Conservation (phyloP, 2,888 invertebrate genomes). For the Sarcophaga caerulescens region DNA sequence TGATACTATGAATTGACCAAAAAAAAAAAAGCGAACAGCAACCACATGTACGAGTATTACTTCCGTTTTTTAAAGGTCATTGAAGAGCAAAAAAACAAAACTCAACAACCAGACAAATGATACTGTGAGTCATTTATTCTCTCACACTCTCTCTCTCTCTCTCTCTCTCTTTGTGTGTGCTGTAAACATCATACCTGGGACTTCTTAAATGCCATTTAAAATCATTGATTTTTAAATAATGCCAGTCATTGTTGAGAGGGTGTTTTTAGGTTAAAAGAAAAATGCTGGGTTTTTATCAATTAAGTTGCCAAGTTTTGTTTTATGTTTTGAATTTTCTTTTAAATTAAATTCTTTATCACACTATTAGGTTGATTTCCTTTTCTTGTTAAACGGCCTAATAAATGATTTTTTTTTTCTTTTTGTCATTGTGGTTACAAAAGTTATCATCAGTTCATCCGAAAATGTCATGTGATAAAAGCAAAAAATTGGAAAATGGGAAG, state of each 20-base stretch:
- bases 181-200: not conserved
- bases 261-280: not conserved
- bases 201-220: not conserved
- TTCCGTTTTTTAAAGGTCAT: constrained; percentile 47
- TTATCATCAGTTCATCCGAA: constrained; percentile 4
- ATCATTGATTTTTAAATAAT: not conserved
- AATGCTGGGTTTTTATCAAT: not conserved
- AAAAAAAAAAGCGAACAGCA: not conserved
- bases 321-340: not conserved
- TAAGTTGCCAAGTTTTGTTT: not conserved
- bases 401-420: constrained; percentile 30
- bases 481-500: constrained; percentile 66
- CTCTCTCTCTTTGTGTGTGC: not conserved
- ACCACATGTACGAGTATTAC: constrained; percentile 49
- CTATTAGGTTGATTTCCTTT: constrained; percentile 41
- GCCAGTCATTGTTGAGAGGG: not conserved
- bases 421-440: constrained; percentile 24
- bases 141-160: not conserved
- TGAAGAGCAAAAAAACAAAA: constrained; percentile 16
- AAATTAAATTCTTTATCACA: constrained; percentile 19
- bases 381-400: constrained; percentile 54
- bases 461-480: not conserved
- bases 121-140: not conserved
- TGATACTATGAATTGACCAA: constrained; percentile 55
- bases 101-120: constrained; percentile 19